Base-by-base conservation (phyloP, 2,888 invertebrate genomes). In the Drosophila sordidula region DNA sequence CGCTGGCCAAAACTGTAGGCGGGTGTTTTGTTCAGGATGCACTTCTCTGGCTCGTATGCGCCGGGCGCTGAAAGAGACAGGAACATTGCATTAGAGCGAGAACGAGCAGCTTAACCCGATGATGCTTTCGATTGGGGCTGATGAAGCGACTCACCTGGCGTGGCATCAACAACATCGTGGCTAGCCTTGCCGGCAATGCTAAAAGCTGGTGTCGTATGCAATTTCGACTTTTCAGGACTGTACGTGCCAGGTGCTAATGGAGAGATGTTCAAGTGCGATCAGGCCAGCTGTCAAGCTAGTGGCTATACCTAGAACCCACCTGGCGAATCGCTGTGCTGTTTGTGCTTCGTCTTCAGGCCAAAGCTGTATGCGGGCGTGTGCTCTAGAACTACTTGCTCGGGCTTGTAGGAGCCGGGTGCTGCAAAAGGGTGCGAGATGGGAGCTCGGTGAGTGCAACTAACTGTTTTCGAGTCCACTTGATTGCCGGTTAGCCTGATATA, bases 1-100 rank as follows among this genome's bases (percentile, higher is more conserved):
- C 95, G 95, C 69, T 94, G 93, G 75, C 96, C 95, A 90, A 96
- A 96, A 44, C 95, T 95, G 91, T 94, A 96, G 81, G 95, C 93
- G 29, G 96, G 96, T 41, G 95, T 94, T 78, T 93, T 94, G 86
- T 94, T 94, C 45, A 93, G 85, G 0, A 93, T 76, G 46, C 92
- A 90, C 67, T 93, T 93, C 73, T 94, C 94, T 26, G 94, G 93
- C 63, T 91, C 89, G 82, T 95, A 95, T 6, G 94, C 94, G 51
- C 94, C 95, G 26, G 95, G 95, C 12, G 95, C 85, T 85, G 70
- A 5, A 78, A 81, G 4, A 62, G 45, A 38, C 11, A 4, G 38
- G 8, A 18, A 8, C 1, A 34, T n/a, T 6, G 2, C 2, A 32
- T 32, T 18, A 46, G 6, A 6, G 16, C 2, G 2, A 0, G 8